Evolutionary conservation across 2,888 invertebrate species (phyloP), one percentile per base, ranked within the genome.

Genomic region (Eumerus sabulonum): DNA sequence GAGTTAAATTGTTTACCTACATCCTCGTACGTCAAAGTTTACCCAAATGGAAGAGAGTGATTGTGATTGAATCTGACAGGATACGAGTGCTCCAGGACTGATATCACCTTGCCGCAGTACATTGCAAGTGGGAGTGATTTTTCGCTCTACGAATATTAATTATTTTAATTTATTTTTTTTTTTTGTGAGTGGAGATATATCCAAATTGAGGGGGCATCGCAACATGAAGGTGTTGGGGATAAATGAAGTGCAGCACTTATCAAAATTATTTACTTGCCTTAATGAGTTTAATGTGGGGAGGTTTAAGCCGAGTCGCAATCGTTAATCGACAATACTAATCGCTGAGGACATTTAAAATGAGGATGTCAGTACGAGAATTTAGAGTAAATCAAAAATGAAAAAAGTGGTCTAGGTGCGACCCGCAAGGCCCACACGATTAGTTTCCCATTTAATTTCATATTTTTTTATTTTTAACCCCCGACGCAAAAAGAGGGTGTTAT

Each of bases 41-140:
- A 77, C 62, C 67, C 72, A 73, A 77, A 72, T 19, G 77, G 77
- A 77, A 77, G 77, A 72, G 77, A 72, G 57, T 72, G 77, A 77
- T 77, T 72, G 72, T 63, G 67, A 77, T 77, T 77, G 72, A 67
- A 77, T 77, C 53, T 73, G 77, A 77, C 72, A 57, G 77, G 63
- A 72, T 72, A 67, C 63, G 72, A 68, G 67, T 77, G 67, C 47
- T 72, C 9, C 62, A 19, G 57, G 38, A 67, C 42, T 68, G 72
- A 77, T 72, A 77, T 50, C 57, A 42, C 62, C 67, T 67, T 67
- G 57, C 57, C 67, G 47, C 57, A 59, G 16, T 59, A 59, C 53
- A 44, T 62, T 36, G 38, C 27, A 54, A 56, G 59, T 54, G 48
- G 59, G 57, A 45, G 64, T 66, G 76, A 64, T 70, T 60, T 56